Evolutionary conservation across 1,140 invertebrate species (phyloP), one percentile per base, ranked within the genome.

Genomic region (Leptopilina boulardi): DNA sequence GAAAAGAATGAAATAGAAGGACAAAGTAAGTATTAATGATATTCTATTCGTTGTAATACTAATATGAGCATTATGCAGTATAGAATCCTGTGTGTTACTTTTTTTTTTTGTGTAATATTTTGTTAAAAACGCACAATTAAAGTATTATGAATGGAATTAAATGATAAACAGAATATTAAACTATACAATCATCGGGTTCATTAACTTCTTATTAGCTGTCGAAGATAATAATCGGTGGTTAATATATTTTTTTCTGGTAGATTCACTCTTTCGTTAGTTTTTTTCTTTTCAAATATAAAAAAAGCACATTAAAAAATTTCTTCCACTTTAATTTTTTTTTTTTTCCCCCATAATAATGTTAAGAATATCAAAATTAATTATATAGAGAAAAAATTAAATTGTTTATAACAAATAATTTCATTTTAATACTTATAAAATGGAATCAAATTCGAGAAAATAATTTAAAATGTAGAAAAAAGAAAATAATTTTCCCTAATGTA

Each of bases 21-120:
- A 83, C 80, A 82, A 84, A 78, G 78, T 82, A 84, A 82, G 78
- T 85, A 80, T 75, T 81, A 82, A 87, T 83, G 81, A 84, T 88
- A 88, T 83, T 87, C 86, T 89, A 88, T 89, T 89, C 88, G 88
- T 89, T 89, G 88, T 88, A 89, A 89, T 88, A 89, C 88, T 89
- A 89, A 84, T 88, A 89, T 89, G 88, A 89, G 88, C 87, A 89
- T 89, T 89, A 89, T 89, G 85, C 87, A 89, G 83, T 86, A 85
- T 87, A 88, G 84, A 82, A 87, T 87, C 77, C 82, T 86, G 84
- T 86, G 80, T 85, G 2, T 3, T 6, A 3, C 5, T 81, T 87
- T 85, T 87, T 86, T 86, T 72, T 85, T 80, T 76, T 77, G 84
- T 87, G 71, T 88, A 85, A 83, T 87, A 84, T 84, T 34, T 84